Evolutionary conservation across 2,888 invertebrate genomes (phyloP).

Genomic region (Polydrusus tereticollis): DNA sequence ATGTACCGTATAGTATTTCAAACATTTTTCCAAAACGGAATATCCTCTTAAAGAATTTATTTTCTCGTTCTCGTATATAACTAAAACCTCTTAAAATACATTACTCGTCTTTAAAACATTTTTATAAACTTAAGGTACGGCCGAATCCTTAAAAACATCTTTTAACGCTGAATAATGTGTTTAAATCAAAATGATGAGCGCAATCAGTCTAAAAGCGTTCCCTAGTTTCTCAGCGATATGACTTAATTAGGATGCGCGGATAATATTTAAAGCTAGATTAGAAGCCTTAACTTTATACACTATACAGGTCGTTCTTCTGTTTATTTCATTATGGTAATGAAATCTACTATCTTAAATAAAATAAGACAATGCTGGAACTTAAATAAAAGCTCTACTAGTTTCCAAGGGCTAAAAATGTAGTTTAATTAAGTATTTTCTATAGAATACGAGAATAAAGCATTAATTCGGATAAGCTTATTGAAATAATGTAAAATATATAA

Average conservation of each 20-base stretch:
- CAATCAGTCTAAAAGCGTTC: conserved; percentile 48
- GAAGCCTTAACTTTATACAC: conserved; percentile 28
- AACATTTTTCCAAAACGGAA: too few species aligned
- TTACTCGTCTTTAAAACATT: conserved; percentile 10
- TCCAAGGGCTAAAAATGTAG: too few species aligned
- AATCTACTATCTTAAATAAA: conserved; percentile 20
- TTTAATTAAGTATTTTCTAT: too few species aligned
- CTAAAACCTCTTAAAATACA: neutral
- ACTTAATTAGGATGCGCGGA: conserved; percentile 46
- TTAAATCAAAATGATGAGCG: conserved; percentile 44
- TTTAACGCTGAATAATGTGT: conserved; percentile 40
- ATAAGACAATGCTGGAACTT: neutral
- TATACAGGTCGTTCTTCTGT: conserved; percentile 25
- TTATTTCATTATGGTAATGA: conserved; percentile 39
- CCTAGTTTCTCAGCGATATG: conserved; percentile 45
- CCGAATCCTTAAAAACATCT: conserved; percentile 37
- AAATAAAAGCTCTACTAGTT: too few species aligned
- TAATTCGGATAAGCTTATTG: neutral
- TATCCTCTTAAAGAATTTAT: neutral
- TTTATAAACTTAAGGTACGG: conserved; percentile 14
- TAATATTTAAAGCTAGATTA: conserved; percentile 44
- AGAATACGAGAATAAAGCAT: neutral
- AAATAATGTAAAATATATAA: neutral
- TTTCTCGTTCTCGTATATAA: neutral
- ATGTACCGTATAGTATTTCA: neutral